phyloP scores from a whole-genome alignment of 2,113 vertebrate species.

The Gopherus flavomarginatus region DNA sequence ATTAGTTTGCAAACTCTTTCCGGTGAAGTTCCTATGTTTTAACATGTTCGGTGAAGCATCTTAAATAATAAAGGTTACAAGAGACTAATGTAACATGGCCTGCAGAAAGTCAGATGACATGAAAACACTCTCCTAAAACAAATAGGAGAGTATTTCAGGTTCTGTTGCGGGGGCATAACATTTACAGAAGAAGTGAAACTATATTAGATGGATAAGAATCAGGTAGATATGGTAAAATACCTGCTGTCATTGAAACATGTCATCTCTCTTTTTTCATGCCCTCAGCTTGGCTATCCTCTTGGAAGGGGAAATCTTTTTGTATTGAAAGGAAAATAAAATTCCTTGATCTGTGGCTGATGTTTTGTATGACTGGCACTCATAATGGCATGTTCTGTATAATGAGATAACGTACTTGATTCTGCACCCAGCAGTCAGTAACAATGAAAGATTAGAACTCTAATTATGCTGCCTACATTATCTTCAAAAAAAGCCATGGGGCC shows the following conservation, averaged over 20 bases:
- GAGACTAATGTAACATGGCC: conserved; percentile 35
- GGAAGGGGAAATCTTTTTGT: background rate
- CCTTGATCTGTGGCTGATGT: background rate
- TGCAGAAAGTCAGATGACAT: background rate
- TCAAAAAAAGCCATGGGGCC: background rate
- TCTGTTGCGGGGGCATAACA: rapidly evolving
- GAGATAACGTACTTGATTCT: rapidly evolving
- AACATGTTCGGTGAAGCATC: background rate
- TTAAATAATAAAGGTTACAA: conserved; percentile 24
- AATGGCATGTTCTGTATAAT: rapidly evolving
- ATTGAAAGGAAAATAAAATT: background rate
- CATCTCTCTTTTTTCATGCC: background rate
- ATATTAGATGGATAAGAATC: background rate
- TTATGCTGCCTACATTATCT: rapidly evolving
- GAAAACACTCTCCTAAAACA: conserved; percentile 28
- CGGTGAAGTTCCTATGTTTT: rapidly evolving
- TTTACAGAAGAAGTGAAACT: rapidly evolving
- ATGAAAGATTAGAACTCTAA: background rate
- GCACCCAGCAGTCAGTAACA: rapidly evolving
- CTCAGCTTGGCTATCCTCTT: background rate
- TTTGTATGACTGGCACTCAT: rapidly evolving
- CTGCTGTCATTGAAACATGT: rapidly evolving
- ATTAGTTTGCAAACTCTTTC: rapidly evolving
- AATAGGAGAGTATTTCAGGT: background rate
- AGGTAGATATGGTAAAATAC: background rate